Conservation (phyloP, 2,888 invertebrate genomes). For the Crossocerus cetratus region DNA sequence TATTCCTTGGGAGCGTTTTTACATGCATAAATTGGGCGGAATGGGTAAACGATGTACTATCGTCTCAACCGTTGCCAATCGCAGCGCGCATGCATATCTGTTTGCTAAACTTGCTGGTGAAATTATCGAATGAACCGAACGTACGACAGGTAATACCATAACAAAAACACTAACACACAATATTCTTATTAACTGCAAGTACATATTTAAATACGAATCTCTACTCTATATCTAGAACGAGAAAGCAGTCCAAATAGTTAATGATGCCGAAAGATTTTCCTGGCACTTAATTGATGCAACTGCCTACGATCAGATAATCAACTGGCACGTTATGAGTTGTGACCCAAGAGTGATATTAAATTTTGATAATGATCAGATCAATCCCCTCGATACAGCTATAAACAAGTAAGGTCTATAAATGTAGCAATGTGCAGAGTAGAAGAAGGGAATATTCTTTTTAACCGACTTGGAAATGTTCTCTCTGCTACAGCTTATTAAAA, state of each 20-base stretch:
- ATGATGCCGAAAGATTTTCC: conserved; percentile 81
- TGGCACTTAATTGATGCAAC: conserved; percentile 83
- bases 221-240: conserved; percentile 70
- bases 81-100: conserved; percentile 80
- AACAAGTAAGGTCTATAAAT: conserved; percentile 77
- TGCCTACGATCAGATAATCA: conserved; percentile 82
- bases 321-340: conserved; percentile 86
- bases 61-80: conserved; percentile 74
- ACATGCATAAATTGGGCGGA: conserved; percentile 83
- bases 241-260: conserved; percentile 78
- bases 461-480: conserved; percentile 5
- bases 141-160: conserved; percentile 81
- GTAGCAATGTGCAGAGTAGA: too few species aligned
- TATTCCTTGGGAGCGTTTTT: conserved; percentile 85
- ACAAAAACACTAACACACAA: background rate
- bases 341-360: conserved; percentile 83
- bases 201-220: conserved; percentile 25
- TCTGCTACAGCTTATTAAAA: conserved; percentile 79
- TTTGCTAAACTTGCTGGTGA: conserved; percentile 84
- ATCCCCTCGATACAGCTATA: conserved; percentile 80
- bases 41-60: conserved; percentile 79
- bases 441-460: too few species aligned
- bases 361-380: conserved; percentile 72
- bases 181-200: background rate
- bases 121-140: conserved; percentile 85